These are phyloP conservation scores for Microcebus jonahi DNA, from an alignment of 2,113 vertebrate species.

Conservation along the genomic window DNA sequence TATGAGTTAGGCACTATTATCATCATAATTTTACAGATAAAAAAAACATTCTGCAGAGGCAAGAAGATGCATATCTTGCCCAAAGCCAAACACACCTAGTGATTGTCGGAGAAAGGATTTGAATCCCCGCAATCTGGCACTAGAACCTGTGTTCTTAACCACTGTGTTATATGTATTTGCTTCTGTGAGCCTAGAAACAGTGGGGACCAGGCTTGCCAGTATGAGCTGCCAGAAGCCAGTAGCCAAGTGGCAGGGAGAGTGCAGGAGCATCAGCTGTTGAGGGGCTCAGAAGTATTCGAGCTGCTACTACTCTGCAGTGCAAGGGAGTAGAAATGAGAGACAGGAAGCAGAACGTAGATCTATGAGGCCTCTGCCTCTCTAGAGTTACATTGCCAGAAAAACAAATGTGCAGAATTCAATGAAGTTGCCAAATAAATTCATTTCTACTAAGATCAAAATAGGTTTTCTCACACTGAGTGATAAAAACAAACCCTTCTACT, in stretches of 20 bases:
- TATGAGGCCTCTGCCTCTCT: not conserved
- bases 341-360: not conserved
- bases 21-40: not conserved
- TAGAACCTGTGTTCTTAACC: not conserved
- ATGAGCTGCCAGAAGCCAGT: slow-evolving; percentile 32
- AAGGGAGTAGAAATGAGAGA: not conserved
- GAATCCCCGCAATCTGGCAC: not conserved
- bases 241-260: slow-evolving; percentile 40
- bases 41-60: not conserved
- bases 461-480: not conserved
- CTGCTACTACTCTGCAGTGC: not conserved
- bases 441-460: not conserved
- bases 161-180: not conserved
- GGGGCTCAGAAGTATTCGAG: not conserved
- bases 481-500: not conserved
- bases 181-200: slow-evolving; percentile 42
- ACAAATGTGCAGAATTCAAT: not conserved
- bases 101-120: not conserved
- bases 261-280: slow-evolving; percentile 24
- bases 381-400: not conserved
- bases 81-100: not conserved
- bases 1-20: not conserved
- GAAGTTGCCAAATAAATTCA: not conserved
- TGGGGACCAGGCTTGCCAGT: not conserved
- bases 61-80: not conserved